phyloP scores from a whole-genome alignment of 2,113 vertebrate species.

The Pollachius pollachius region DNA sequence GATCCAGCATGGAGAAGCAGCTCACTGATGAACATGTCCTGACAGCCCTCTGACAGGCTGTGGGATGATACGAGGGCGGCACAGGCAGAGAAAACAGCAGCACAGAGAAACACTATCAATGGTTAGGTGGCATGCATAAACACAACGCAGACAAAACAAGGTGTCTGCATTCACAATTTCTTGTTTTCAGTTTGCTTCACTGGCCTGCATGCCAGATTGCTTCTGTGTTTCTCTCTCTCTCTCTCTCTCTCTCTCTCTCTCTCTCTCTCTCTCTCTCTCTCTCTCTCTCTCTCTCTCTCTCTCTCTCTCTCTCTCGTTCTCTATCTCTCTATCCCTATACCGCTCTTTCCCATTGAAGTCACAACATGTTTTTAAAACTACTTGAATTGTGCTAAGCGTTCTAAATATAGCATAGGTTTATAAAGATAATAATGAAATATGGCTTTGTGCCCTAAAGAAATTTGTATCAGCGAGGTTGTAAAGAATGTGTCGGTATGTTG shows the following conservation, averaged over 20 bases:
- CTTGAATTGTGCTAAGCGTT: too few relatives aligned
- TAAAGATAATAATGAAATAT: too few relatives aligned
- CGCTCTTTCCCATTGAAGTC: too few relatives aligned
- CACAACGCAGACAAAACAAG: neutral
- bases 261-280: conserved; percentile 9
- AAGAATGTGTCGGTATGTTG: too few relatives aligned
- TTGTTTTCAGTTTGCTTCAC: neutral
- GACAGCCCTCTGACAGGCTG: conserved; percentile 46
- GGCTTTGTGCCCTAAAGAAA: too few relatives aligned
- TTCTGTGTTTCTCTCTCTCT: neutral
- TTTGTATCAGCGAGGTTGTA: too few relatives aligned
- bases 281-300: neutral
- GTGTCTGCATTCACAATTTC: neutral
- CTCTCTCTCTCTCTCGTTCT: too few relatives aligned
- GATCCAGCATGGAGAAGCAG: too few relatives aligned
- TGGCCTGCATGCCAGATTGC: neutral
- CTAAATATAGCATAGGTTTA: too few relatives aligned
- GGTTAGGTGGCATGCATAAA: too few relatives aligned
- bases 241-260: conserved; percentile 15
- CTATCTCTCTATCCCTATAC: neutral
- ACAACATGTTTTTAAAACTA: too few relatives aligned
- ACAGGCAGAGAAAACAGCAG: neutral
- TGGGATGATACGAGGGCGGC: conserved; percentile 14
- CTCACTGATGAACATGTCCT: neutral
- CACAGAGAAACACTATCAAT: neutral